Percentiles rank a stretch among this genome's conserved stretches.
Evolutionary conservation across 1,140 invertebrate genomes (phyloP).

Genomic region (Drosophila miranda): DNA sequence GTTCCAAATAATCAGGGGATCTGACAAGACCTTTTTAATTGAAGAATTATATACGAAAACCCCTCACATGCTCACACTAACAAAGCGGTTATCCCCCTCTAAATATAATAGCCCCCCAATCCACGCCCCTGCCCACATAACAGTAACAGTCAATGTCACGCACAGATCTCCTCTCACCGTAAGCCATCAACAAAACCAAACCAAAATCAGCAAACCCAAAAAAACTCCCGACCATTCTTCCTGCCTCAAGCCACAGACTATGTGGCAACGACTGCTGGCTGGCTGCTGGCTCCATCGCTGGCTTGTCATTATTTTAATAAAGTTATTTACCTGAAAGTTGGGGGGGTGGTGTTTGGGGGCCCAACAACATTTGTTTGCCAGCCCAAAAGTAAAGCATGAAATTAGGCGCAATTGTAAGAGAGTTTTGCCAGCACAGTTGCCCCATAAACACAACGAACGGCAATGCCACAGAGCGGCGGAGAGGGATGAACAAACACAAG

Average conservation of each 20-base stretch:
- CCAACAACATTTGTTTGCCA: conserved; percentile 78
- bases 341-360: conserved; percentile 16
- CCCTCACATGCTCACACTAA: neutral
- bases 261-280: neutral
- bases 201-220: conserved; percentile 10
- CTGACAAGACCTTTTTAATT: no score
- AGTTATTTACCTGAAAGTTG: conserved; percentile 80
- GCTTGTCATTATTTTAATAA: conserved; percentile 81
- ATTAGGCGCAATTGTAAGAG: conserved; percentile 80
- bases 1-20: no score
- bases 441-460: conserved; percentile 59
- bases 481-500: conserved; percentile 21
- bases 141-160: conserved; percentile 23
- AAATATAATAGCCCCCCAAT: no score
- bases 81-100: neutral
- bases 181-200: conserved; percentile 8
- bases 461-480: conserved; percentile 43
- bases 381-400: conserved; percentile 67
- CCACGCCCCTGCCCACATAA: conserved; percentile 3
- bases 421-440: conserved; percentile 72
- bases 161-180: conserved; percentile 13
- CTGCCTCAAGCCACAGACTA: conserved; percentile 21
- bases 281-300: conserved; percentile 20
- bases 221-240: conserved; percentile 32
- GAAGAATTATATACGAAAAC: no score